Evolutionary conservation across 2,888 invertebrate genomes (phyloP), one percentile per base, ranked within the genome.

Genomic region (Tetramorium bicarinatum): DNA sequence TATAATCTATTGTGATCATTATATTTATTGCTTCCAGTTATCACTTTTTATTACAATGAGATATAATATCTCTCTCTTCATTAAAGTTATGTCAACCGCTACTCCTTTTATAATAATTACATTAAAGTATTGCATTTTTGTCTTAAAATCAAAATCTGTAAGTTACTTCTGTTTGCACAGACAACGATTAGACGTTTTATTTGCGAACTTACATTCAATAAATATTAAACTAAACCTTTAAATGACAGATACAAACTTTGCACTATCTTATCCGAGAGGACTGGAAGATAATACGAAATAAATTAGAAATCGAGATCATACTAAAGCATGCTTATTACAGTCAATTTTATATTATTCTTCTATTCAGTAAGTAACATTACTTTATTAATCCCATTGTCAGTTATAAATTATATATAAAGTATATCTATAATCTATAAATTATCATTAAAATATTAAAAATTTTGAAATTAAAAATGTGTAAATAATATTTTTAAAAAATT

Each of bases 261-360:
- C 64, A 64, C 0, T 64, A 76, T 49, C 11, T 25, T 3, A 76
- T 76, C 0, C 62, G 15, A 25, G 21, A 61, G 34, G 49, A 61
- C 7, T 76, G 49, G 62, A 52, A 25, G 8, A 38, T 76, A 41
- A 38, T 76, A 15, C 76, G 2, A 49, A 18, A 38, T 64, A 52
- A 64, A 13, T 21, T 76, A 52, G 76, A 76, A 52, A 52, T 18
- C 21, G 3, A 64, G 11, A 64, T 64, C 47, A 41, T 76, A 52
- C 2, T 25, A 3, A 38, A 64, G 41, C 1, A 52, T 13, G 75
- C 52, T 49, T 64, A 49, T 38, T 2, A 47, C 4, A 11, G 21
- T 11, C 61, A 38, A 75, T 8, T 3, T 61, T 75, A 1, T 21
- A 15, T 15, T 75, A 34, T 21, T 3, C 7, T 38, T 21, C 0